Conservation (phyloP, 2,888 invertebrate genomes). For the Zygogramma bicolorata region DNA sequence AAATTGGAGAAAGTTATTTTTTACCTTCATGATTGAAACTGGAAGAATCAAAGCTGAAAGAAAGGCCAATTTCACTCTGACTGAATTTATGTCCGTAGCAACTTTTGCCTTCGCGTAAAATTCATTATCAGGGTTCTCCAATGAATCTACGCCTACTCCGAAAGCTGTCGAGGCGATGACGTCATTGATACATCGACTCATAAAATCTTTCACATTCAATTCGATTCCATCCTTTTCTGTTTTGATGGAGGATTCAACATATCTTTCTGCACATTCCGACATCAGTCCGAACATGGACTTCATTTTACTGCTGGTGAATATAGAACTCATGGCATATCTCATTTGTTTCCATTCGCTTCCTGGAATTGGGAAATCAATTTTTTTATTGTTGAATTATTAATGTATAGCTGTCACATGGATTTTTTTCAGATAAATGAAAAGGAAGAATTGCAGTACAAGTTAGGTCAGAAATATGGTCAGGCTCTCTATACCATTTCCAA, state of each 20-base stretch:
- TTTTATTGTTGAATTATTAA: too few species aligned
- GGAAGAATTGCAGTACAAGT: too few species aligned
- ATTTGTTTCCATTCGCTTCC: conserved; percentile 58
- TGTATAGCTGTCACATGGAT: too few species aligned
- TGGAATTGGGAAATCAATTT: conserved; percentile 20
- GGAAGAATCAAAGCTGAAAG: conserved; percentile 24
- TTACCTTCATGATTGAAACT: not conserved
- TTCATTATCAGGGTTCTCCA: conserved; percentile 68
- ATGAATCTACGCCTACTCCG: conserved; percentile 67
- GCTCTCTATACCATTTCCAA: too few species aligned
- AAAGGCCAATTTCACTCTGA: conserved; percentile 35
- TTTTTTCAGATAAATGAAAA: too few species aligned
- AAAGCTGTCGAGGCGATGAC: conserved; percentile 68
- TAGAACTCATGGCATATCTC: conserved; percentile 59
- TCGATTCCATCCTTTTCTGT: conserved; percentile 53
- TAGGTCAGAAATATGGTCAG: too few species aligned
- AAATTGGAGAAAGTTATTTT: not conserved
- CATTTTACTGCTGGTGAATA: conserved; percentile 63
- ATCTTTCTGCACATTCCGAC: conserved; percentile 44
- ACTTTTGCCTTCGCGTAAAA: conserved; percentile 70
- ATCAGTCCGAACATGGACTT: conserved; percentile 57
- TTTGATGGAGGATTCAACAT: conserved; percentile 50
- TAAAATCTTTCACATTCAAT: conserved; percentile 67
- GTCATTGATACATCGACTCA: conserved; percentile 68
- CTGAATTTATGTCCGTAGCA: conserved; percentile 60